These are phyloP conservation scores for Bombus ignitus DNA, from an alignment of 1,140 invertebrate species.

Conservation along the genomic window DNA sequence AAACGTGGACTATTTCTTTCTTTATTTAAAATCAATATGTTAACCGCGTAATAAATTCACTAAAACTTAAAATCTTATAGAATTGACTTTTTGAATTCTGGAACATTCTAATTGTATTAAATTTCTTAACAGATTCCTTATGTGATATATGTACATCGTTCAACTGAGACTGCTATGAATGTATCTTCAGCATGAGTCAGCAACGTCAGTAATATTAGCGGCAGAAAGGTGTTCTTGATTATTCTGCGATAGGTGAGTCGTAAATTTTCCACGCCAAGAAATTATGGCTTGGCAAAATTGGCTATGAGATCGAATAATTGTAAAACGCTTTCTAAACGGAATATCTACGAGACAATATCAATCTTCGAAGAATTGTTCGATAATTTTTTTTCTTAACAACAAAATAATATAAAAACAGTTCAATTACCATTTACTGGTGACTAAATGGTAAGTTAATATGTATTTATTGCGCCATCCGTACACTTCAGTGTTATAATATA, in stretches of 20 bases:
- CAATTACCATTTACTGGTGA: too few relatives aligned
- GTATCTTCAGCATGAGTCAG: conserved; percentile 23
- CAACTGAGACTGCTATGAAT: neutral
- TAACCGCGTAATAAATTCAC: neutral
- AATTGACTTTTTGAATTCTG: too few relatives aligned
- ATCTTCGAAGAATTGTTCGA: neutral
- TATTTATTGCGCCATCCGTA: too few relatives aligned
- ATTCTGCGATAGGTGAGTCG: conserved; percentile 29
- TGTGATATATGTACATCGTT: neutral
- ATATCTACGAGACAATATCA: neutral
- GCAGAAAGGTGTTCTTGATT: conserved; percentile 8
- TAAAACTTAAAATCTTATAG: neutral
- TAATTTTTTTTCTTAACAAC: neutral
- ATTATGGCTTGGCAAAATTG: conserved; percentile 6
- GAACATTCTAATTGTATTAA: neutral
- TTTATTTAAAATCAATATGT: neutral
- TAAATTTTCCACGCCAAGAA: conserved; percentile 4
- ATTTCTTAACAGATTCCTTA: neutral
- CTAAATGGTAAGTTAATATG: too few relatives aligned
- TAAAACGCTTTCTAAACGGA: neutral
- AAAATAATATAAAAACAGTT: neutral
- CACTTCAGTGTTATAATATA: too few relatives aligned
- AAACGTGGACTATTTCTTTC: neutral
- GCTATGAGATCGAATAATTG: conserved; percentile 5
- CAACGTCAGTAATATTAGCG: conserved; percentile 3